These are phyloP conservation scores for Stichopus chloronotus DNA, from an alignment of 35 echinoderm and acorn worm species.

Conservation along the genomic window DNA sequence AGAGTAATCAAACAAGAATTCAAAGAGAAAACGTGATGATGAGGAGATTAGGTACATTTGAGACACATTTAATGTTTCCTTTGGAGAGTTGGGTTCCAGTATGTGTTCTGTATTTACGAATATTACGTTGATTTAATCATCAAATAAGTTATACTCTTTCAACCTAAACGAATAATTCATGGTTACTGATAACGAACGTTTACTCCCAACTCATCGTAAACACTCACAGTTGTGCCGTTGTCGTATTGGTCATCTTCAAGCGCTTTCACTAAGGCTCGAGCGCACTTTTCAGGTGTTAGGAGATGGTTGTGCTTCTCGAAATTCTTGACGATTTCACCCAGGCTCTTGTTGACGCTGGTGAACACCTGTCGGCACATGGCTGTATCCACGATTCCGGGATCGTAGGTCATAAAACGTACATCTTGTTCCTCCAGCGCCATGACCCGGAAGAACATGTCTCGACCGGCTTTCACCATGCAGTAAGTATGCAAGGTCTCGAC, in stretches of 20 bases:
- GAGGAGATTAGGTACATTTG: too few relatives aligned
- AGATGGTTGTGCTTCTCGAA: background rate
- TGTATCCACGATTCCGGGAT: slow-evolving; percentile 11
- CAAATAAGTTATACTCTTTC: too few relatives aligned
- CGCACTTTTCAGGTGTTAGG: background rate
- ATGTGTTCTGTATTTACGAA: too few relatives aligned
- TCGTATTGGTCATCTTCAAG: slow-evolving; percentile 13
- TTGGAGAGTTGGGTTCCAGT: too few relatives aligned
- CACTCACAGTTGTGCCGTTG: background rate
- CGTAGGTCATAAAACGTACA: background rate
- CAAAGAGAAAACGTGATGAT: too few relatives aligned
- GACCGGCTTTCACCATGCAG: slow-evolving; percentile 5
- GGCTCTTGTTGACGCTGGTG: background rate
- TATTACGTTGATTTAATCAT: too few relatives aligned
- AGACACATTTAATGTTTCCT: too few relatives aligned
- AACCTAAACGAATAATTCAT: too few relatives aligned
- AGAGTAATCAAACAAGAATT: too few relatives aligned
- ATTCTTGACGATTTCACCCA: background rate
- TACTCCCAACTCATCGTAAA: background rate
- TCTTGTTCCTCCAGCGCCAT: background rate
- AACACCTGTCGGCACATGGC: background rate
- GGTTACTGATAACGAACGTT: background rate
- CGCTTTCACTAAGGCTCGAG: background rate
- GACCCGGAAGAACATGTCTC: slow-evolving; percentile 36
- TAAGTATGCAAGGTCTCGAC: background rate